Evolutionary conservation across 2,113 vertebrate species (phyloP), one percentile per base, ranked within the genome.

Genomic region (Megalops atlanticus): DNA sequence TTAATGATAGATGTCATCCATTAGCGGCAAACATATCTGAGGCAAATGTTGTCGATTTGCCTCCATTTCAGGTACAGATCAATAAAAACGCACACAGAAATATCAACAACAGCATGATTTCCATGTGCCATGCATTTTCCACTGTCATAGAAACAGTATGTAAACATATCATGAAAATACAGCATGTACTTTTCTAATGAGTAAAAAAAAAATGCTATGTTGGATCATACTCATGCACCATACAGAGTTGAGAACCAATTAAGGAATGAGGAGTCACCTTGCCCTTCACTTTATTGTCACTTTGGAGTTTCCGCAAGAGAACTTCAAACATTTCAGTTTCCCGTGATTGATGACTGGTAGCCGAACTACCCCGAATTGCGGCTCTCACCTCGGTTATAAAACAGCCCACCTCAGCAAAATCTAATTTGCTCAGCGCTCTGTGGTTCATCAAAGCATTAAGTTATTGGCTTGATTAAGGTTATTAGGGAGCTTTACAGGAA

Each of bases 391-490:
- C 86, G 39, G 87, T 89, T 91, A 89, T 89, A 89, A 91, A 92
- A 93, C 76, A 73, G 74, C 84, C 90, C 87, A 86, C 78, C 89
- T 93, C 93, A 93, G 92, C 92, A 91, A 80, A 92, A 90, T 89
- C 81, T 90, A 93, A 94, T 93, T 79, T 92, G 91, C 86, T 87
- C 85, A 27, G 81, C 84, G 88, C 87, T 87, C 87, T 76, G 88
- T 86, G 85, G 88, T 91, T 92, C 89, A 92, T 93, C 90, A 91
- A 91, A 89, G 88, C 88, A 92, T 92, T 90, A 93, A 84, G 82
- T 89, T 89, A 90, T 89, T 89, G 86, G 87, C 88, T 88, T 92
- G 90, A 92, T 91, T 89, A 87, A 89, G 89, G 89, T 89, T 90
- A 92, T 93, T 92, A 90, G 88, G 89, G 86, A 90, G 58, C 38